Evolutionary conservation across 2,113 vertebrate species (phyloP), one percentile per base, ranked within the genome.

Genomic region (Poeciliopsis prolifica): DNA sequence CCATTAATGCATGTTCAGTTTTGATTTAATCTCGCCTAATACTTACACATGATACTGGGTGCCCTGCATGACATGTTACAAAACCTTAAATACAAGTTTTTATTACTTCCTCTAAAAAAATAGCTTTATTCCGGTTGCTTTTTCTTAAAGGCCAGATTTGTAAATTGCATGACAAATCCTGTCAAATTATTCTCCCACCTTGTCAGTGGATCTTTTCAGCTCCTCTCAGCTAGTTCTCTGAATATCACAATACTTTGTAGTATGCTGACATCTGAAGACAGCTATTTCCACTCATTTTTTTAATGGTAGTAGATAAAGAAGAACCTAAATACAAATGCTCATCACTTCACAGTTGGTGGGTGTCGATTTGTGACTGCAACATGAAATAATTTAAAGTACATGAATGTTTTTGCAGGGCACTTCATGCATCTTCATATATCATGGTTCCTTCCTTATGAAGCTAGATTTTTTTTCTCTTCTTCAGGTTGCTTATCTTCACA

Each of bases 381-480:
- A n/a, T 58, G 8, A 58, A 58, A 58, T 19, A 58, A 58, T n/a
- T 24, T 24, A n/a, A 10, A 24, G 51, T 8, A 58, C 3, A 24
- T 2, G 24, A 58, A 58, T 58, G 22, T 60, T 64, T 66, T 31
- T 58, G 61, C 65, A 74, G 62, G 42, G 28, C 63, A 66, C 19
- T 35, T 26, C n/a, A 44, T 40, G 44, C 15, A 12, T 33, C 2
- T 0, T 68, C 35, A 58, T 3, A 54, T 40, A 31, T 77, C 58
- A 83, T 1, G 69, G 79, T 40, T 90, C 62, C 3, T 79, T 30
- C 68, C 42, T 73, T 26, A 51, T 22, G 31, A 65, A 63, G 5
- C 13, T 61, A 54, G 72, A 42, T 92, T 77, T 19, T 65, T 40
- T 29, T 89, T 72, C 35, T 82, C 82, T 10, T 33, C 74, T 11